phyloP scores from a whole-genome alignment of 2,888 invertebrate species.

The Masnerella sp. region DNA sequence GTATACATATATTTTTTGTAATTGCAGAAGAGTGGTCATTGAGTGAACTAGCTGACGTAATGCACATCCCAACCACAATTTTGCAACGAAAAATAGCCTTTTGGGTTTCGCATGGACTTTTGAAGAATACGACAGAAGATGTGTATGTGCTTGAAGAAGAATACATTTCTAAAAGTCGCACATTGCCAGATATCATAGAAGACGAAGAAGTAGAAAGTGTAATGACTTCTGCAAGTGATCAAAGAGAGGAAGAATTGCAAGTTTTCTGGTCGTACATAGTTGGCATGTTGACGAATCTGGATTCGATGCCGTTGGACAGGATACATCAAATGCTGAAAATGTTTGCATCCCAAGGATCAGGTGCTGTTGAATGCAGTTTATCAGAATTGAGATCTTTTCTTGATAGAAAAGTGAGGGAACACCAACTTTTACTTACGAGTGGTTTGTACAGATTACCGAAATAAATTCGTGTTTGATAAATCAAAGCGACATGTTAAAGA shows the following conservation, averaged over 20 bases:
- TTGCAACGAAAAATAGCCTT: conserved; percentile 92
- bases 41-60: conserved; percentile 89
- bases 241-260: conserved; percentile 95
- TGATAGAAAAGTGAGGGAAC: conserved; percentile 94
- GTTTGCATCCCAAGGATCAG: conserved; percentile 96
- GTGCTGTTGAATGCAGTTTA: conserved; percentile 90
- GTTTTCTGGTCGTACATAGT: conserved; percentile 98
- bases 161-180: conserved; percentile 80
- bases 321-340: conserved; percentile 98
- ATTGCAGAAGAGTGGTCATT: conserved; percentile 87
- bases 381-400: conserved; percentile 93
- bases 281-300: conserved; percentile 97
- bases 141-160: conserved; percentile 86
- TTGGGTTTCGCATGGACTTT: conserved; percentile 95
- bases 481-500: neutral
- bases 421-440: conserved; percentile 89
- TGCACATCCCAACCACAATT: conserved; percentile 92
- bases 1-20: neutral
- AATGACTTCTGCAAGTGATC: conserved; percentile 96
- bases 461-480: conserved; percentile 61
- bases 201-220: conserved; percentile 96
- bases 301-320: conserved; percentile 92
- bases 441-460: conserved; percentile 94
- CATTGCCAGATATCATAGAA: conserved; percentile 83
- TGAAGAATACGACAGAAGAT: conserved; percentile 87